Base-by-base conservation (phyloP, 2,113 vertebrate species). In the Oncorhynchus masou region DNA sequence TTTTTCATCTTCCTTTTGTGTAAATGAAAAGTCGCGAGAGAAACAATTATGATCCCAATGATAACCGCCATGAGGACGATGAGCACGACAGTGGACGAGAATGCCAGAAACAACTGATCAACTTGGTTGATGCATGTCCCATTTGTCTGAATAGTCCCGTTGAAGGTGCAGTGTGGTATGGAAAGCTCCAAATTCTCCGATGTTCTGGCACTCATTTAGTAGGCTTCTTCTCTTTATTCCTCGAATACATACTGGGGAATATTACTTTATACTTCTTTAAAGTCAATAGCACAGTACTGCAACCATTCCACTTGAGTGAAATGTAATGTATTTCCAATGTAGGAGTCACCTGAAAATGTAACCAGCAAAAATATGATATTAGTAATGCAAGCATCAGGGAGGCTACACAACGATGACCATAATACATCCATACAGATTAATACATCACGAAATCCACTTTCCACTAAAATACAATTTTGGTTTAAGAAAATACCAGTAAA, bases 1-100 rank as follows among this genome's bases (percentile, higher is more conserved):
- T 95, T 96, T 86, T 96, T 96, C 95, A 96, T 95, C 89, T 94
- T 95, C 24, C 94, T 92, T 88, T 96, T 96, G 90, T 96, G 95
- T 84, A 96, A 77, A 78, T 96, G 95, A 83, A 96, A 96, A 83
- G 95, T 96, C 76, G 91, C 93, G 70, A 96, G 92, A 27, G 95
- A 96, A 62, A 96, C 92, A 59, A 95, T 88, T 77, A 96, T 89
- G 80, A 96, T 89, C 83, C 95, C 94, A 88, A 94, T 91, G 85
- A 96, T 96, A 76, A 96, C 90, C 15, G 91, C 90, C 73, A 96
- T 90, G 76, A 96, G 90, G 76, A 96, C 94, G 64, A 95, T 94
- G 77, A 96, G 90, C 84, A 96, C 95, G 84, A 93, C 70, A 9
- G 95, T 96, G 74, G 95, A 96, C 0, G 95, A 96, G 89, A 96